phyloP scores from a whole-genome alignment of 2,888 invertebrate species.

The Machimus atricapillus region DNA sequence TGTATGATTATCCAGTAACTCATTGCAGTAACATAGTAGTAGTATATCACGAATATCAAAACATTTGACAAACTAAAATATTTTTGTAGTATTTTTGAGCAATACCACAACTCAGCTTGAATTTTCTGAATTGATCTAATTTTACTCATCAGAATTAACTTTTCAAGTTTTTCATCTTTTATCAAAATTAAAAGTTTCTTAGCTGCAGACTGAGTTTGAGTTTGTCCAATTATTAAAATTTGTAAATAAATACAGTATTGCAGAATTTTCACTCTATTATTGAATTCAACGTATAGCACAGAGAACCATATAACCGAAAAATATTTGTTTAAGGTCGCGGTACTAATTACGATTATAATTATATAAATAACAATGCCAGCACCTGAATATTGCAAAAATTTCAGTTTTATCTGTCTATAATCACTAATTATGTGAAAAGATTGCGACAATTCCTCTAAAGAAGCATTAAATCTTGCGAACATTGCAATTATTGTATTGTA shows the following conservation, averaged over 20 bases:
- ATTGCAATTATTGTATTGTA: neutral
- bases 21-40: neutral
- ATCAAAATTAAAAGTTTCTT: neutral
- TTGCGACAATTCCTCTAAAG: neutral
- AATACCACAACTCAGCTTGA: neutral
- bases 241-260: neutral
- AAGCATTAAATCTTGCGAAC: neutral
- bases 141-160: neutral
- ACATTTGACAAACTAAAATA: neutral
- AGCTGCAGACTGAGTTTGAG: neutral
- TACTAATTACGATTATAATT: neutral
- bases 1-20: neutral
- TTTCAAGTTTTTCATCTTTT: neutral
- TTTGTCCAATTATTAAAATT: neutral
- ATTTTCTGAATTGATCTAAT: neutral
- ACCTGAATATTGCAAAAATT: neutral
- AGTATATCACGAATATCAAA: neutral
- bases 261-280: neutral
- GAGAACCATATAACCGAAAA: neutral
- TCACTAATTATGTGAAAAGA: neutral
- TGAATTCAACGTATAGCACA: neutral
- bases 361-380: neutral
- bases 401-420: neutral
- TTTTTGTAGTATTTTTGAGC: neutral
- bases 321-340: rapidly evolving